Evolutionary conservation across 1,140 invertebrate genomes (phyloP), one percentile per base, ranked within the genome.

Genomic region (Leucophenga varia): DNA sequence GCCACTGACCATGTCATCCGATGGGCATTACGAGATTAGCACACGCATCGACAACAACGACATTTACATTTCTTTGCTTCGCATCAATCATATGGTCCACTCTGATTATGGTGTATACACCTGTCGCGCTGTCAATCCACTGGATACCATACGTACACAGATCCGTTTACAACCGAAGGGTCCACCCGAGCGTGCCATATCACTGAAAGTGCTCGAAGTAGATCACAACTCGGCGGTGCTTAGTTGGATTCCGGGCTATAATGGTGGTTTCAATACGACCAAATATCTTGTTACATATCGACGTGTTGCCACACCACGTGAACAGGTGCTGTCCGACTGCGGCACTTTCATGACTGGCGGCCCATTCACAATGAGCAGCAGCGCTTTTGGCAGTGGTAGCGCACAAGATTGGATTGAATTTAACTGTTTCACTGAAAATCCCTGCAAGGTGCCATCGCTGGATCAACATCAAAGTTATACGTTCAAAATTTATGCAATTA

Each of bases 41-140:
- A 86, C 88, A 0, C 87, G 83, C 0, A 83, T 82, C 20, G 84
- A 91, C 35, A 85, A 87, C 41, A 90, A 91, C 64, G 92, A 96
- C 57, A 82, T 91, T 0, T 95, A 93, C 70, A 86, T 84, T 0
- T 92, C 89, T 3, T 80, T 90, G 0, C 63, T 95, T 6, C 84
- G 82, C 46, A 88, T 95, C 30, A 83, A 82, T 7, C 84, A 88
- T 43, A 81, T 95, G 7, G 82, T 84, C 36, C 81, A 86, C 19
- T 80, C 84, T 3, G 91, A 95, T 64, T 95, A 95, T 60, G 92
- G 92, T 0, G 89, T 92, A 31, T 96, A 96, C 67, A 89, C 84
- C 21, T 96, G 93, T 59, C 81, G 88, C 43, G 89, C 89, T 0
- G 82, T 83, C 1, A 95, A 95, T 74, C 81, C 80, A 2, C 76